phyloP scores from a whole-genome alignment of 2,888 invertebrate genomes.

The Apodemia zela region DNA sequence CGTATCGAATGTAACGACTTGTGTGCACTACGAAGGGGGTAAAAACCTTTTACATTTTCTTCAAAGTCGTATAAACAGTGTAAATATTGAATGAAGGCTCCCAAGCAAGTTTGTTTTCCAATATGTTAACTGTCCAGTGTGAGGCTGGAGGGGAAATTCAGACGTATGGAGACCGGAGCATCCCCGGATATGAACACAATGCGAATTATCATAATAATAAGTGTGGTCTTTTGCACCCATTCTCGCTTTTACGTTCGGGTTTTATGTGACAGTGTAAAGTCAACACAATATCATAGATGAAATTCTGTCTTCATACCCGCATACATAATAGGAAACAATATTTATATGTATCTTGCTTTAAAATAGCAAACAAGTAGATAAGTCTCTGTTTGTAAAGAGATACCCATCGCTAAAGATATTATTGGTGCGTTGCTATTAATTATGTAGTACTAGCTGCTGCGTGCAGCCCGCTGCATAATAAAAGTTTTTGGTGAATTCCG shows the following conservation, averaged over 20 bases:
- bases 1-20: neutral
- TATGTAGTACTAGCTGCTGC: too few relatives aligned
- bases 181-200: conserved; percentile 56
- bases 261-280: conserved; percentile 17
- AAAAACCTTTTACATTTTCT: neutral
- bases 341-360: too few relatives aligned
- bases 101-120: conserved; percentile 50
- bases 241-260: conserved; percentile 26
- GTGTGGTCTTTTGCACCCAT: conserved; percentile 38
- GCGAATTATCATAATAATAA: conserved; percentile 65
- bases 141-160: conserved; percentile 34
- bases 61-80: conserved; percentile 38
- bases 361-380: too few relatives aligned
- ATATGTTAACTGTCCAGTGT: conserved; percentile 60
- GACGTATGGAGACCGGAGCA: conserved; percentile 46
- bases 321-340: neutral
- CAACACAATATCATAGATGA: conserved; percentile 13
- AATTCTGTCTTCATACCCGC: neutral
- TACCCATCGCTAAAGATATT: too few relatives aligned
- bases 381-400: too few relatives aligned
- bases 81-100: conserved; percentile 63
- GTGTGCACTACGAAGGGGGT: neutral
- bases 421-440: too few relatives aligned
- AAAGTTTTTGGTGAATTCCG: too few relatives aligned
- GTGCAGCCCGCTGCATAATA: too few relatives aligned